Conservation (phyloP, 2,797 vertebrate species). For the Acridotheres tristis region DNA sequence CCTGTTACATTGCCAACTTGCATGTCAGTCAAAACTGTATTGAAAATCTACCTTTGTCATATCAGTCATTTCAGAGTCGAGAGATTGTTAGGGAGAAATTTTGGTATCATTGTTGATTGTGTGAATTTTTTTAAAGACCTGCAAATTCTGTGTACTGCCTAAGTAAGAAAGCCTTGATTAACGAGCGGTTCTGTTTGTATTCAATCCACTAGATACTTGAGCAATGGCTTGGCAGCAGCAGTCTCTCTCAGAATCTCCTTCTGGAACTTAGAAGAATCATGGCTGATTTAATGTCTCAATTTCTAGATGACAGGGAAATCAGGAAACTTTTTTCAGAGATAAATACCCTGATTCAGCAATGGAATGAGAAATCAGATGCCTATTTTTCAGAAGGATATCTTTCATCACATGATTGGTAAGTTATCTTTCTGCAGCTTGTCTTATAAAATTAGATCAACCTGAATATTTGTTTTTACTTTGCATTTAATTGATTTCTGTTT, state of each 20-base stretch:
- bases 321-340: neutral
- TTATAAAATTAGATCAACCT: neutral
- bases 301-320: neutral
- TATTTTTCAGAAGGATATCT: neutral
- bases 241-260: constrained; percentile 8
- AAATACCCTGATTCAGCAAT: neutral
- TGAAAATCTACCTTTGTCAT: neutral
- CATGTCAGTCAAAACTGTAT: neutral
- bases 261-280: neutral
- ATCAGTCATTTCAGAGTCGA: neutral
- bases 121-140: neutral
- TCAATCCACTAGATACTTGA: constrained; percentile 43
- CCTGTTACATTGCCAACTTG: neutral
- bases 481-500: neutral
- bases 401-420: constrained; percentile 39
- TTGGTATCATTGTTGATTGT: neutral
- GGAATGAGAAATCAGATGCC: neutral
- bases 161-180: neutral
- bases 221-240: neutral
- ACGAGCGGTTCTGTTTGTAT: neutral
- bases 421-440: neutral
- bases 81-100: neutral
- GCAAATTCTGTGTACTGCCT: neutral
- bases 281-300: neutral
- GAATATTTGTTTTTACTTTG: neutral